Percentiles rank a stretch among this genome's conserved stretches.
Conservation (phyloP, 2,113 vertebrate genomes). For the Megaleporinus macrocephalus region DNA sequence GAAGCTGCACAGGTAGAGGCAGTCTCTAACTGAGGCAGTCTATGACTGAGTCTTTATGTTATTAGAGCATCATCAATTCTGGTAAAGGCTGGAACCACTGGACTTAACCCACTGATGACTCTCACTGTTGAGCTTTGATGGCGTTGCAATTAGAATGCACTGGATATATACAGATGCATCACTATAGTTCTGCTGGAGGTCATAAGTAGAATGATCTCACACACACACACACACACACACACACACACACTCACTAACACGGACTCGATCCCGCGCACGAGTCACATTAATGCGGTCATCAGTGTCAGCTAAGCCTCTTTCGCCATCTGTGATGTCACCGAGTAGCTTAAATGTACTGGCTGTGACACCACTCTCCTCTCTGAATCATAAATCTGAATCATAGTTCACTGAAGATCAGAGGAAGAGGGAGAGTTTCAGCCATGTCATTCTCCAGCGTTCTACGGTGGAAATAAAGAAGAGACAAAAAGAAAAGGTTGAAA, state of each 20-base stretch:
- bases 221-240: conserved; percentile 13
- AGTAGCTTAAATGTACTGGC: conserved; percentile 39
- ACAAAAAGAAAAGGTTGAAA: neutral
- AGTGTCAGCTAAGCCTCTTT: conserved; percentile 61
- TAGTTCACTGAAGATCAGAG: neutral
- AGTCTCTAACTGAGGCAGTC: too few species aligned
- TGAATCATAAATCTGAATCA: neutral
- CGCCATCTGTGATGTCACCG: conserved; percentile 56
- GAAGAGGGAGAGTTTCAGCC: neutral
- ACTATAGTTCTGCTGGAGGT: neutral
- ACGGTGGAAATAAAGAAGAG: neutral
- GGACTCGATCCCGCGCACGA: conserved; percentile 43
- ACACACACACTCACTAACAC: conserved; percentile 25
- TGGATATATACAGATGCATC: too few species aligned
- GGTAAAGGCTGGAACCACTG: too few species aligned
- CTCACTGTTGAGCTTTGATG: too few species aligned
- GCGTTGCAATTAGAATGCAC: too few species aligned
- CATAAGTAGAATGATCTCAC: neutral
- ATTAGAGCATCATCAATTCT: too few species aligned
- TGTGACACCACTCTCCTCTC: conserved; percentile 17
- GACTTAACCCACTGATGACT: too few species aligned
- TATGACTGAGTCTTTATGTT: too few species aligned
- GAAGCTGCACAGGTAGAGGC: too few species aligned
- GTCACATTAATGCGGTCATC: conserved; percentile 52
- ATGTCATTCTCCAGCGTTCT: neutral